A percentile compares a stretch with the other conserved stretches of the same genome.
Conservation (phyloP, 2,113 vertebrate genomes). For the Rhombomys opimus region DNA sequence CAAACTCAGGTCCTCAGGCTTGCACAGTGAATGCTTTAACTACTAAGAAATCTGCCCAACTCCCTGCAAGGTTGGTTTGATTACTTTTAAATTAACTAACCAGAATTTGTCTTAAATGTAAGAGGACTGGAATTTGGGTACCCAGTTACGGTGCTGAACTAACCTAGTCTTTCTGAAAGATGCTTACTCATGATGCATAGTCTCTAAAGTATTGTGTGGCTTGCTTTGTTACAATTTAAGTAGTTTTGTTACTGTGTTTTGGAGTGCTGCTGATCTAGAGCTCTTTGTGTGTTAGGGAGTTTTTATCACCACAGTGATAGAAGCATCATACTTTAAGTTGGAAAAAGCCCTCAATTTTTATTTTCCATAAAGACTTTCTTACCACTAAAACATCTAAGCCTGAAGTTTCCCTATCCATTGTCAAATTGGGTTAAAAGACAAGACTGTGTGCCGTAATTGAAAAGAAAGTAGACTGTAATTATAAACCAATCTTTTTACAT, state of each 20-base stretch:
- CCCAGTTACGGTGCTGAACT: not conserved
- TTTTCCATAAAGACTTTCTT: conserved; percentile 26
- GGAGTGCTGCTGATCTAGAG: not conserved
- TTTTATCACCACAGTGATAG: not conserved
- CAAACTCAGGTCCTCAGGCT: too few relatives aligned
- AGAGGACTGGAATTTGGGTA: not conserved
- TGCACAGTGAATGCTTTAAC: not conserved
- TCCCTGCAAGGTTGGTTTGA: not conserved
- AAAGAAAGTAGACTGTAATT: not conserved
- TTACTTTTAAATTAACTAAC: not conserved
- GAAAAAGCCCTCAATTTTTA: not conserved
- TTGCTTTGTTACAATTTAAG: not conserved
- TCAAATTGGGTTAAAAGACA: not conserved
- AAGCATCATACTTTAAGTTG: not conserved
- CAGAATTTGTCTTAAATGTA: not conserved
- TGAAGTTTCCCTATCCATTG: not conserved
- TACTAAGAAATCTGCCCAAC: not conserved
- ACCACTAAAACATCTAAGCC: not conserved
- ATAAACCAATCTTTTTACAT: not conserved
- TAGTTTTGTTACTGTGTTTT: not conserved
- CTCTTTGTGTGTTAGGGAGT: not conserved
- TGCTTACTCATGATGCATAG: not conserved
- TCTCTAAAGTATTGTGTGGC: not conserved
- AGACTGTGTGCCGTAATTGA: not conserved
- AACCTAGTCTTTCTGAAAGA: not conserved